Evolutionary conservation across 2,113 vertebrate genomes (phyloP), one percentile per base, ranked within the genome.

Genomic region (Rhinolophus ferrumequinum): DNA sequence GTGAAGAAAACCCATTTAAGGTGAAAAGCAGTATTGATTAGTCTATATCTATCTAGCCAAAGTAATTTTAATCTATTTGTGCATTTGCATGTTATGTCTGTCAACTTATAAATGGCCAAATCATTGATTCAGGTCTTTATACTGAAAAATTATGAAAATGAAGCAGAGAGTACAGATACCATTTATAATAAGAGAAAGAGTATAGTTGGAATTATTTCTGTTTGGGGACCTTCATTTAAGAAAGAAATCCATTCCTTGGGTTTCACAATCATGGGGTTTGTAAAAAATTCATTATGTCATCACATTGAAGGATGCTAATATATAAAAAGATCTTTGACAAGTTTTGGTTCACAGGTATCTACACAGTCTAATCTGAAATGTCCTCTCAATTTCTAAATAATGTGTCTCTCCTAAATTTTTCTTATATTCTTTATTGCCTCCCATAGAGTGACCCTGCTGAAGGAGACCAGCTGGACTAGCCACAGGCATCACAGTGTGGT

Each of bases 381-480:
- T 69, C 97, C 84, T 92, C 52, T 64, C 90, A 93, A 64, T 98
- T 98, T 97, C 97, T 90, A 98, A 98, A 90, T 96, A 97, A 92
- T 93, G 0, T 72, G 64, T 67, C 15, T 97, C 58, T 96, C 52
- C 77, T 94, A 97, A 98, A 97, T 96, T 92, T 93, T 82, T 97
- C 93, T 97, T 50, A 76, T 94, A 76, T 85, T 96, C 95, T 98
- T 92, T 94, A 58, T 66, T 95, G 84, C 94, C 94, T 88, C 94
- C 95, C 62, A 92, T 90, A 83, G 97, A 97, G 72, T 97, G 93
- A 97, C 93, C 92, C 94, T 79, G 73, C 62, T 82, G 87, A 96
- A 94, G 94, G 41, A 96, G 70, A 66, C 81, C 92, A 90, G 84
- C 64, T 96, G 95, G 54, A 97, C 76, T 84, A 96, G 79, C 92